Base-by-base conservation (phyloP, 92 coral and sea anemone genomes). In the Micromussa lordhowensis region DNA sequence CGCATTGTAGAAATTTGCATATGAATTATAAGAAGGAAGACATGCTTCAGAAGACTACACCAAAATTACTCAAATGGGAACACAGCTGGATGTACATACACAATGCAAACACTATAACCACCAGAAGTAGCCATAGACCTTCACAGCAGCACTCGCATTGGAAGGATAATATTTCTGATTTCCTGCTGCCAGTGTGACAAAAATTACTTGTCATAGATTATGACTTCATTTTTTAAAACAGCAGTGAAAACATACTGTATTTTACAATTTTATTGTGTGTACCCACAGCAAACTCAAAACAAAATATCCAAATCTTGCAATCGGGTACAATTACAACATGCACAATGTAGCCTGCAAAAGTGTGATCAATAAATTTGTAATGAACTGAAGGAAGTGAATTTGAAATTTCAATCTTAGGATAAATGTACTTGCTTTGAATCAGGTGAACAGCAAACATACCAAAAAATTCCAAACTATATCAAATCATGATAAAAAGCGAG, bases 291-390 rank as follows among this genome's bases (percentile, higher is more conserved):
- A 49, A 78, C 54, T 24, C 63, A 17, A 51, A 49, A 48, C 64
- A n/a, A 78, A 78, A 51, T 55, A 38, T 78, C 7, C 69, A 55
- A 55, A 79, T 53, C 36, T 57, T 14, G 18, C 69, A 15, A 59
- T 35, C 32, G 70, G 54, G 54, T 15, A 35, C 71, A 59, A 59
- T 58, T 18, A 80, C 34, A 59, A 80, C 71, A 58, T 32, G 29
- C 12, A 10, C 83, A 49, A 44, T 58, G 59, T 32, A 40, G 49
- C 63, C n/a, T 34, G 53, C 36, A 26, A 22, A 40, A 9, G 77
- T 68, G 86, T 49, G 86, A 68, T 48, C 61, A 40, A 59, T 59
- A 32, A 36, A 38, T 36, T 81, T 70, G 78, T 83, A 72, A 51
- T 49, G 77, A 48, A 68, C 10, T 44, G 51, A 82, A 40, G 26